These are phyloP conservation scores for Lampris incognitus DNA, from an alignment of 2,113 vertebrate genomes.

Conservation along the genomic window DNA sequence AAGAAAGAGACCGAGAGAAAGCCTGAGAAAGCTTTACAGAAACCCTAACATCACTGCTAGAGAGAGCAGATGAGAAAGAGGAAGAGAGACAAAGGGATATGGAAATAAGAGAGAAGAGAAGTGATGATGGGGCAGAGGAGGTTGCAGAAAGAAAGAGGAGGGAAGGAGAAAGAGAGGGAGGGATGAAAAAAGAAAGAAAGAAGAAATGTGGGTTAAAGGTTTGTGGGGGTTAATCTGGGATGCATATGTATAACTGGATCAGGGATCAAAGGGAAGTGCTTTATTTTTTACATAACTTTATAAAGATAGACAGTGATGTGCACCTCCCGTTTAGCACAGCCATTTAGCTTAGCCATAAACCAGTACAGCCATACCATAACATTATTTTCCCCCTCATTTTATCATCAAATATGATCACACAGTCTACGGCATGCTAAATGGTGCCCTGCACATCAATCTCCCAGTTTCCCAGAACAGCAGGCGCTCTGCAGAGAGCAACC, in stretches of 20 bases:
- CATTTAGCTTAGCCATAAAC: not conserved
- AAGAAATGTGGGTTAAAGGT: too few species aligned
- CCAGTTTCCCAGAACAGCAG: constrained; percentile 7
- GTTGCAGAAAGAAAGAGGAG: constrained; percentile 3
- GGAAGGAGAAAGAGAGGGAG: not conserved
- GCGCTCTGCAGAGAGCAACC: constrained; percentile 20
- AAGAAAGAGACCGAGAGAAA: not conserved
- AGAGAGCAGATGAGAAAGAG: constrained; percentile 3
- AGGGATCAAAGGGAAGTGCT: constrained; percentile 18
- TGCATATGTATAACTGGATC: not conserved
- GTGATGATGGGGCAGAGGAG: too few species aligned
- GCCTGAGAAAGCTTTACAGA: not conserved
- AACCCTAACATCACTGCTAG: too few species aligned
- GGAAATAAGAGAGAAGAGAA: not conserved
- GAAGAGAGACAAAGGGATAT: not conserved
- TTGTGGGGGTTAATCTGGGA: not conserved
- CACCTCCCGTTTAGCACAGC: constrained; percentile 26
- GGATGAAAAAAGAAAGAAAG: too few species aligned
- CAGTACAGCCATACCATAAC: constrained; percentile 37
- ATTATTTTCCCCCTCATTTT: constrained; percentile 19
- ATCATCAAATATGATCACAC: constrained; percentile 52
- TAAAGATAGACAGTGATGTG: constrained; percentile 13
- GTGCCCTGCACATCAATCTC: constrained; percentile 17
- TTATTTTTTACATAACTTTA: not conserved
- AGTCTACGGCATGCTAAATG: constrained; percentile 31